These are phyloP conservation scores for Lepidocolaptes lacrymiger DNA, from an alignment of 2,797 vertebrate species.

Conservation along the genomic window DNA sequence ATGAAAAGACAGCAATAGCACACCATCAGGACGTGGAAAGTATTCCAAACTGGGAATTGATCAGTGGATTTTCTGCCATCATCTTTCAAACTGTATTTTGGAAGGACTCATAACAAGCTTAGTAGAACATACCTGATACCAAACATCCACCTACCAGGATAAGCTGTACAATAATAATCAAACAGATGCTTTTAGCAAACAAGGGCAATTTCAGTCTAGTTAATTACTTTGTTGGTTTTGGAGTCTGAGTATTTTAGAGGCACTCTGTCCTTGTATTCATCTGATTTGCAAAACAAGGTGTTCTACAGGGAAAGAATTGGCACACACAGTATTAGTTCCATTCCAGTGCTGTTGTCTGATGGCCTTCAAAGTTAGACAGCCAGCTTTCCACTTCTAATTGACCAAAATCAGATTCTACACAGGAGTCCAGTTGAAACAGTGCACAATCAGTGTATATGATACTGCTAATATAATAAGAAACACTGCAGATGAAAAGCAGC, in stretches of 20 bases:
- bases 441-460: no score
- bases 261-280: background rate
- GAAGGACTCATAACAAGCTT: background rate
- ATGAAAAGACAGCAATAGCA: background rate
- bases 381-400: background rate
- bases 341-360: background rate
- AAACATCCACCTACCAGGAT: background rate
- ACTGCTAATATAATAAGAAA: background rate
- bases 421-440: background rate
- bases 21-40: background rate
- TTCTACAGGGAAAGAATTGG: background rate
- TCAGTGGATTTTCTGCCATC: background rate
- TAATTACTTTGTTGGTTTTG: background rate
- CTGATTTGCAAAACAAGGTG: background rate
- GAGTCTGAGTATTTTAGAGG: background rate
- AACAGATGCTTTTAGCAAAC: background rate
- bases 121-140: accelerated
- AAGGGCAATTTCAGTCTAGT: background rate
- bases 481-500: background rate
- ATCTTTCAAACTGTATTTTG: background rate
- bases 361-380: background rate
- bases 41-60: background rate
- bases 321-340: accelerated
- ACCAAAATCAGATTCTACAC: background rate
- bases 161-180: background rate